Percentiles rank a stretch among this genome's conserved stretches.
phyloP scores from a whole-genome alignment of 2,888 invertebrate genomes.

The Gastracanthus pulcherrimus region DNA sequence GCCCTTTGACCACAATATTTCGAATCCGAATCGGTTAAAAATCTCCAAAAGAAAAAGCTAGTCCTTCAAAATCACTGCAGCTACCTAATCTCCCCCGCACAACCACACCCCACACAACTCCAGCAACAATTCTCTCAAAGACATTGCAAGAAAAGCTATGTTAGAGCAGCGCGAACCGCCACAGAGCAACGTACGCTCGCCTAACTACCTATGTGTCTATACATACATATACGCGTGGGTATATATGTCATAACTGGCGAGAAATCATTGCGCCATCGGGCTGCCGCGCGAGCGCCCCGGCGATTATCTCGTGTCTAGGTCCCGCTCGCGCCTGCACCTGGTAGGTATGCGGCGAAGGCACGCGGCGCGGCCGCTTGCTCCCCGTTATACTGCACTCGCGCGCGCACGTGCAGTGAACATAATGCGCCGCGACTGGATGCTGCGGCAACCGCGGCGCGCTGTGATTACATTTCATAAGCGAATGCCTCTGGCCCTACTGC shows the following conservation, averaged over 20 bases:
- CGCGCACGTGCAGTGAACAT: not conserved
- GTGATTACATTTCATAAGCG: constrained; percentile 29
- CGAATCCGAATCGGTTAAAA: too few relatives aligned
- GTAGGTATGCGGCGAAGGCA: constrained; percentile 8
- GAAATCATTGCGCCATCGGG: constrained; percentile 19
- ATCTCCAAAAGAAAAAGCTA: too few relatives aligned
- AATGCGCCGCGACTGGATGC: not conserved
- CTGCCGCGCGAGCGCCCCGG: not conserved
- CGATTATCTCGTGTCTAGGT: constrained; percentile 45
- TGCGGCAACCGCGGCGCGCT: not conserved
- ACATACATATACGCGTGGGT: not conserved
- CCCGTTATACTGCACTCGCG: too few relatives aligned
- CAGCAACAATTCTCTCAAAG: not conserved
- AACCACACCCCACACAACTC: too few relatives aligned
- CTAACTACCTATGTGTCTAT: not conserved
- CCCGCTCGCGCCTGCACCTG: not conserved
- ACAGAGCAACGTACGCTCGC: not conserved
- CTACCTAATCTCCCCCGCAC: too few relatives aligned
- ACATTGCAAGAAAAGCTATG: too few relatives aligned
- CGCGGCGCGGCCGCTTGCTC: not conserved
- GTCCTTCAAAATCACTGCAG: too few relatives aligned
- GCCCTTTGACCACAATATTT: too few relatives aligned
- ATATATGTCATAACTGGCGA: constrained; percentile 40
- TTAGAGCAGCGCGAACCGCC: too few relatives aligned
- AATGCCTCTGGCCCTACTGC: too few relatives aligned